Conservation (phyloP, 2,888 invertebrate genomes). For the Hypomecis punctinalis region DNA sequence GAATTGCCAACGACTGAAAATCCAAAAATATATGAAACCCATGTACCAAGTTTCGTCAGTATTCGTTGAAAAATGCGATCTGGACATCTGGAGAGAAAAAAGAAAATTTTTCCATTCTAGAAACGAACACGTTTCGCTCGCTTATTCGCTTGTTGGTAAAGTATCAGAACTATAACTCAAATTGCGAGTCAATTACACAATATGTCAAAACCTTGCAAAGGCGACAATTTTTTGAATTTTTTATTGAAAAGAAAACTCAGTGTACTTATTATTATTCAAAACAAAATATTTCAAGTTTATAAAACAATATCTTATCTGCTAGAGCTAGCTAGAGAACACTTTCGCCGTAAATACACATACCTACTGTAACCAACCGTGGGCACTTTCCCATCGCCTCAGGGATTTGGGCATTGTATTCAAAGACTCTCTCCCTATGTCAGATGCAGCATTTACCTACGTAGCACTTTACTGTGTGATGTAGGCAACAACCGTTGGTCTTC, state of each 20-base stretch:
- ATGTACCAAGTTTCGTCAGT: no score
- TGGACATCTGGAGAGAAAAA: no score
- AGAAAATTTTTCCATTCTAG: no score
- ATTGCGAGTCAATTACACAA: no score
- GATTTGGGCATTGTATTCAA: slow-evolving; percentile 55
- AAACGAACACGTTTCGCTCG: no score
- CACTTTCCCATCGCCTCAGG: slow-evolving; percentile 51
- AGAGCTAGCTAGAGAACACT: slow-evolving; percentile 10
- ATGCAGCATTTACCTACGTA: slow-evolving; percentile 39
- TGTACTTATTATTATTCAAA: not conserved
- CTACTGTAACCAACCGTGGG: slow-evolving; percentile 40
- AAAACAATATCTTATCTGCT: slow-evolving; percentile 4
- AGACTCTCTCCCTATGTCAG: slow-evolving; percentile 46
- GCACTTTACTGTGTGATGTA: slow-evolving; percentile 17
- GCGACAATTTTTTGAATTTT: not conserved
- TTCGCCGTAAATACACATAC: slow-evolving; percentile 4
- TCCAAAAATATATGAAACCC: no score
- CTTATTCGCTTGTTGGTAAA: no score
- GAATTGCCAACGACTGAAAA: no score
- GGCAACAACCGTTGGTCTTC: slow-evolving; percentile 10
- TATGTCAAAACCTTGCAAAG: not conserved
- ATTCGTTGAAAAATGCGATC: no score
- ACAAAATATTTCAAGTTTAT: no score
- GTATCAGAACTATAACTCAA: no score
- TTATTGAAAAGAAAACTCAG: not conserved